phyloP scores from a whole-genome alignment of 2,113 vertebrate genomes.

The Proteles cristata region DNA sequence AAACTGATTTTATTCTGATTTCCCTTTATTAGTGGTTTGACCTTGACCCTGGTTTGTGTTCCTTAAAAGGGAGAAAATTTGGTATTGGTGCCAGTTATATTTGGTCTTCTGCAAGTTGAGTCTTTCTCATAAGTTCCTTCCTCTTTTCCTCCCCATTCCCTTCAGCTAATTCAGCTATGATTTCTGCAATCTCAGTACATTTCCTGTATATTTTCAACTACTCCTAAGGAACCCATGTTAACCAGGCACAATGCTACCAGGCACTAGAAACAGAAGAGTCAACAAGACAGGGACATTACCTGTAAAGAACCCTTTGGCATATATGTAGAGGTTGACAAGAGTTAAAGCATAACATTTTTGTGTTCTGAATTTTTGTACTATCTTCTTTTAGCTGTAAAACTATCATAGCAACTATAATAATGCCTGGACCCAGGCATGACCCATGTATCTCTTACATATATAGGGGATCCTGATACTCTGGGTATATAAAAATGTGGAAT shows the following conservation, averaged over 20 bases:
- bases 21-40: slow-evolving; percentile 1
- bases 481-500: neutral
- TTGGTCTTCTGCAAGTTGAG: slow-evolving; percentile 42
- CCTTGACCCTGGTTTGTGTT: neutral
- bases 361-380: neutral
- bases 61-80: slow-evolving; percentile 11
- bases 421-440: no score
- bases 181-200: neutral
- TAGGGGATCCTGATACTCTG: neutral
- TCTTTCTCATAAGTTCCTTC: slow-evolving; percentile 47
- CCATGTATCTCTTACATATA: neutral
- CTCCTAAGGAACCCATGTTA: neutral
- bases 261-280: neutral
- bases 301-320: neutral
- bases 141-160: neutral
- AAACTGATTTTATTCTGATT: neutral
- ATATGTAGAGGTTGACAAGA: neutral
- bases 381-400: neutral
- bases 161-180: neutral
- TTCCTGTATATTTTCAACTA: neutral
- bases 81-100: neutral
- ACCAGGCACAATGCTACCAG: neutral
- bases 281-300: neutral
- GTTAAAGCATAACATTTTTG: neutral
- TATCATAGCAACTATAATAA: neutral